Percentiles rank a stretch among this genome's conserved stretches.
These are phyloP conservation scores for Orbicella faveolata DNA, from an alignment of 64 coral and sea anemone species.

Conservation along the genomic window DNA sequence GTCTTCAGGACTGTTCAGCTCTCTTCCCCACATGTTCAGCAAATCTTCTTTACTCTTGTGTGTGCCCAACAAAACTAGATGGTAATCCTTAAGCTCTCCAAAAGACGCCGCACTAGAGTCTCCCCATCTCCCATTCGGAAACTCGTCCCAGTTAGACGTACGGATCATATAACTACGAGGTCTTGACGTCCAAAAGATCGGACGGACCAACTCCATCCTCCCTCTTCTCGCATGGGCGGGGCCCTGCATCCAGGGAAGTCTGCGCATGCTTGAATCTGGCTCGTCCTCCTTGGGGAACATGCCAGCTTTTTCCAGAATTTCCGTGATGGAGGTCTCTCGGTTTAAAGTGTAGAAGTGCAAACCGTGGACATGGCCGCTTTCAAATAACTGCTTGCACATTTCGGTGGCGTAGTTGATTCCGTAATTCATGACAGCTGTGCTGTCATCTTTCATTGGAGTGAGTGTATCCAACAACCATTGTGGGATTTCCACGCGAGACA, in stretches of 20 bases:
- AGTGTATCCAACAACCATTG: constrained; percentile 70
- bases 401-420: constrained; percentile 75
- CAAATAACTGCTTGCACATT: constrained; percentile 63
- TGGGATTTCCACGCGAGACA: constrained; percentile 68
- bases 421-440: constrained; percentile 67
- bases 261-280: constrained; percentile 33
- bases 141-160: constrained; percentile 96
- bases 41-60: constrained; percentile 48
- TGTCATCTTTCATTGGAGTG: constrained; percentile 82
- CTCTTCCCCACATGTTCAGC: constrained; percentile 85
- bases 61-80: constrained; percentile 78
- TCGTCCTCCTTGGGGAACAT: not conserved
- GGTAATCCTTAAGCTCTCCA: constrained; percentile 90
- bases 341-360: constrained; percentile 79
- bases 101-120: constrained; percentile 89
- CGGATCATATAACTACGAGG: constrained; percentile 90
- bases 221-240: constrained; percentile 35
- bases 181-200: constrained; percentile 95
- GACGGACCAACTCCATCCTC: constrained; percentile 63
- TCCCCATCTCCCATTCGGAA: constrained; percentile 93
- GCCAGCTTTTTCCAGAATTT: constrained; percentile 38
- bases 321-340: constrained; percentile 39
- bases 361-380: constrained; percentile 49
- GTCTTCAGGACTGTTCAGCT: constrained; percentile 68
- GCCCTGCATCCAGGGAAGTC: constrained; percentile 42